Evolutionary conservation across 2,797 vertebrate species (phyloP).

Genomic region (Gallinago stenura): DNA sequence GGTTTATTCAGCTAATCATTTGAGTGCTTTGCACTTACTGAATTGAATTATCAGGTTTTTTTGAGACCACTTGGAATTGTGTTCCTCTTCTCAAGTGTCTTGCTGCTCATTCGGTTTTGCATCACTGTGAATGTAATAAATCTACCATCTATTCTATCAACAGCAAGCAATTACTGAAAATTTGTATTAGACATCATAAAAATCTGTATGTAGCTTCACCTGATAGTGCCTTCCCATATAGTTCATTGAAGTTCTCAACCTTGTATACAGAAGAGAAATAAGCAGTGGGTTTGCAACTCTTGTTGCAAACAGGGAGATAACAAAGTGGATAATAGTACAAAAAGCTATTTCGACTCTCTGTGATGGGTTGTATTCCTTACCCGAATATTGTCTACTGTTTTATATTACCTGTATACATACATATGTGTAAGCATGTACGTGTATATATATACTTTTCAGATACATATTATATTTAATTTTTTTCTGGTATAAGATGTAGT

Average conservation of each 20-base stretch:
- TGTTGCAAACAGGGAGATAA: background rate
- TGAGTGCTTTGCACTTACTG: background rate
- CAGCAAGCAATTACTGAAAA: background rate
- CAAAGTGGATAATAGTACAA: background rate
- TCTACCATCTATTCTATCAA: background rate
- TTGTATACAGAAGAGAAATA: background rate
- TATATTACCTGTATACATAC: background rate
- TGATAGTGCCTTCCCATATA: background rate
- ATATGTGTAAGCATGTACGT: background rate
- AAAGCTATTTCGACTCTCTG: background rate
- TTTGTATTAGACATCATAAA: background rate
- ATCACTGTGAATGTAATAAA: background rate
- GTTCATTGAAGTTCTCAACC: background rate
- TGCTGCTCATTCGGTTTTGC: background rate
- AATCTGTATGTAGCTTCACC: background rate
- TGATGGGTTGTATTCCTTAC: background rate
- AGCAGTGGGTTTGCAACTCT: background rate
- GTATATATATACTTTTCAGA: background rate
- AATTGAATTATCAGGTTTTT: background rate
- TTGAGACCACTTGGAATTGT: background rate
- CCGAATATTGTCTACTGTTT: background rate
- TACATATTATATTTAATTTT: background rate
- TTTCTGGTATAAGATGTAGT: background rate
- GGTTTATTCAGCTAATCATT: background rate
- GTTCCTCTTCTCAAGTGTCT: background rate